A percentile compares a stretch with the other conserved stretches of the same genome.
Conservation (phyloP, 2,888 invertebrate species). For the Drosophila affinis region DNA sequence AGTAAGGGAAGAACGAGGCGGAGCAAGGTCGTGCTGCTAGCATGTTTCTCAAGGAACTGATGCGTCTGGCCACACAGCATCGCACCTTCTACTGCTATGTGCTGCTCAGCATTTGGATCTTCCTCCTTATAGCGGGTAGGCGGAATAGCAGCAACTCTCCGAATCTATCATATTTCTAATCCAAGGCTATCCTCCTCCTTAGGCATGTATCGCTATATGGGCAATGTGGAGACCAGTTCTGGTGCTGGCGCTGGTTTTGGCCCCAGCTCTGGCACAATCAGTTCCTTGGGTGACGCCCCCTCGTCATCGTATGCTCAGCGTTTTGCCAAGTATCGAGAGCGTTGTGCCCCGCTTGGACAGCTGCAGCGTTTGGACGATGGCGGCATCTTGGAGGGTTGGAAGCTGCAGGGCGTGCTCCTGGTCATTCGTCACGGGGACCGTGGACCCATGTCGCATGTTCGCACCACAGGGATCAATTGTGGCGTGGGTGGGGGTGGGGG, state of each 20-base stretch:
- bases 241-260: conserved; percentile 49
- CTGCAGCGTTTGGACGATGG: conserved; percentile 90
- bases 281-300: conserved; percentile 34
- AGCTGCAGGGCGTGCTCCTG: conserved; percentile 86
- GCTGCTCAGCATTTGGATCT: conserved; percentile 92
- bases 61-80: conserved; percentile 88
- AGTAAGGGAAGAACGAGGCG: conserved; percentile 26
- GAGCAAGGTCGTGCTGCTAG: conserved; percentile 47
- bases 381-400: conserved; percentile 83
- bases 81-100: conserved; percentile 92
- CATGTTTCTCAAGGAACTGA: conserved; percentile 85
- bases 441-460: conserved; percentile 92
- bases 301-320: conserved; percentile 52
- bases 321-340: conserved; percentile 86
- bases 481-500: conserved; percentile 84
- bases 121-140: conserved; percentile 89
- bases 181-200: conserved; percentile 55
- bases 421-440: conserved; percentile 95
- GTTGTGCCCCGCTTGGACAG: conserved; percentile 90
- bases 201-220: conserved; percentile 93
- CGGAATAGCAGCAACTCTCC: too few species aligned
- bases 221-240: conserved; percentile 83
- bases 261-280: conserved; percentile 42
- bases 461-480: conserved; percentile 91
- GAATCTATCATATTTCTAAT: not conserved